Base-by-base conservation (phyloP, 2,888 invertebrate species). In the Idaea aversata region DNA sequence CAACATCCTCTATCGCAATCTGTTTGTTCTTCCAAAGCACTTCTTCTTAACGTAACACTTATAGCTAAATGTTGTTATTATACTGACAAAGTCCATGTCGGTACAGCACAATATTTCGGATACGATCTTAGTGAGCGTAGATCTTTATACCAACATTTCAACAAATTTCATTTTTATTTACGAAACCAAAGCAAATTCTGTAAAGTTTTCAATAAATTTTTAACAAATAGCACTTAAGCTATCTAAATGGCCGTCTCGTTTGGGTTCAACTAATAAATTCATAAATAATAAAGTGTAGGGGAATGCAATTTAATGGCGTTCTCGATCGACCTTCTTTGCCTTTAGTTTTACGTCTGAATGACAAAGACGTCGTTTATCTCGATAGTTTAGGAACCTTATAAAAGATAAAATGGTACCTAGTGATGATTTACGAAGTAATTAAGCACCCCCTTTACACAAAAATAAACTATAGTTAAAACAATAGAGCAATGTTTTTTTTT, bases 231-330 rank as follows among this genome's bases (percentile, higher is more conserved):
- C 47, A 47, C 47, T 47, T 47, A 47, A 47, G 47, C 81, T 83
- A 82, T 85, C 80, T 84, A 85, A 85, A 86, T 84, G 79, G 80
- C 59, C 63, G 76, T 75, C 47, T 47, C 77, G 83, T 84, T 86
- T 81, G 77, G 71, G 72, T 69, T 74, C 71, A 75, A 77, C 71
- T 76, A 72, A 79, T 82, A 80, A 62, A 77, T 80, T 84, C 75
- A 76, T 72, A 72, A 65, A 76, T 81, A 79, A 83, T 78, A 76
- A 81, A 81, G 66, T 63, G 66, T 65, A 65, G 60, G 67, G 69
- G 68, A 72, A 72, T 68, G 67, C 67, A 71, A 73, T 75, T 67
- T 68, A 63, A 60, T 62, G 25, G 59, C 61, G 67, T 71, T 74
- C 71, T 72, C 77, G 67, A 62, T 4, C 61, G 71, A 74, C 74